phyloP scores from a whole-genome alignment of 2,113 vertebrate species.

The Anas platyrhynchos region DNA sequence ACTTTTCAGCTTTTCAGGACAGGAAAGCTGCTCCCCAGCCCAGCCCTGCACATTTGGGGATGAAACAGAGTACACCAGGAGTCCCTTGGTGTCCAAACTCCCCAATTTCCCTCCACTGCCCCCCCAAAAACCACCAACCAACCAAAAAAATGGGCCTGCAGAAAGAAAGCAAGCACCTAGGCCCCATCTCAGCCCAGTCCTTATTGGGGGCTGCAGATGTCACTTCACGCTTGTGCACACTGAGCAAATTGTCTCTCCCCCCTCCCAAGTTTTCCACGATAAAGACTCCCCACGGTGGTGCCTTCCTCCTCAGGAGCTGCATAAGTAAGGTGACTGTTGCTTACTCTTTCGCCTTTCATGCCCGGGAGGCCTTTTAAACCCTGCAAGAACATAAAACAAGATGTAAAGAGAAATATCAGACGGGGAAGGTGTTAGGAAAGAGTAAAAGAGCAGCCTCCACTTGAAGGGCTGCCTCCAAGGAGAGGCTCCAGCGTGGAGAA shows the following conservation, averaged over 20 bases:
- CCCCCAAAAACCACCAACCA: no score
- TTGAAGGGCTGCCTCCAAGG: neutral
- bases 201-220: neutral
- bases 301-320: fast-evolving
- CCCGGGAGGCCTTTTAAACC: slow-evolving; percentile 82
- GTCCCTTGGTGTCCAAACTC: neutral
- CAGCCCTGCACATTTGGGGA: no score
- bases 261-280: neutral
- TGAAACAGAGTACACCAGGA: neutral
- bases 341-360: slow-evolving; percentile 84
- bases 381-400: slow-evolving; percentile 61
- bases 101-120: neutral
- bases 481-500: neutral
- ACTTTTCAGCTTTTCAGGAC: neutral
- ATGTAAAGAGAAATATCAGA: neutral
- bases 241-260: neutral
- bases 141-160: neutral
- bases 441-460: neutral
- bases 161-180: neutral
- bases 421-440: neutral
- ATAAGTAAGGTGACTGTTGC: neutral
- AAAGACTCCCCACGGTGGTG: neutral
- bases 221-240: neutral
- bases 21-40: no score
- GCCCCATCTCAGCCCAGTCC: neutral